A percentile compares a stretch with the other conserved stretches of the same genome.
These are phyloP conservation scores for Nothocercus julius DNA, from an alignment of 2,113 vertebrate species.

Conservation along the genomic window DNA sequence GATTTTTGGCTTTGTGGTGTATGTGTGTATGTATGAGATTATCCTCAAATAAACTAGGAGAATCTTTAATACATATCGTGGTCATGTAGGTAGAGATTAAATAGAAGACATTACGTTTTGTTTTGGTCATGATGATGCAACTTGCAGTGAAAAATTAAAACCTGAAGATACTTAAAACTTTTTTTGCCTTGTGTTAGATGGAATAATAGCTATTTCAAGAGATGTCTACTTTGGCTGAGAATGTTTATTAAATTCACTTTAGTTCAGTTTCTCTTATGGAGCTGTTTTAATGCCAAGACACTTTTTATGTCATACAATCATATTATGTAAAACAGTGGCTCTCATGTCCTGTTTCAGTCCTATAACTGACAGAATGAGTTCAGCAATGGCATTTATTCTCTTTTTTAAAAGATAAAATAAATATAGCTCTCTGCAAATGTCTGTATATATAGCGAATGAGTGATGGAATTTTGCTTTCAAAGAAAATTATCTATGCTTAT, in stretches of 20 bases:
- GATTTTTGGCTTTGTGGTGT: background rate
- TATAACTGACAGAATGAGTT: slow-evolving; percentile 25
- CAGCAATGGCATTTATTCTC: background rate
- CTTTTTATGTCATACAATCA: background rate
- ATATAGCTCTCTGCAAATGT: background rate
- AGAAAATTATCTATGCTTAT: background rate
- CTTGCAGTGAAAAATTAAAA: background rate
- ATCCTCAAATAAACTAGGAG: background rate
- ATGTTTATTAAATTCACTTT: background rate
- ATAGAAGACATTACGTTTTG: background rate
- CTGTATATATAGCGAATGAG: background rate
- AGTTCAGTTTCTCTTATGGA: background rate
- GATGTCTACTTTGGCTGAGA: background rate
- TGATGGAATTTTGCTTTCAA: background rate
- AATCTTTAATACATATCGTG: background rate
- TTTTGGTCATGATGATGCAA: background rate
- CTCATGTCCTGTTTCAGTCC: background rate
- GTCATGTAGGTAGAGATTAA: background rate
- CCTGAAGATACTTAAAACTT: background rate
- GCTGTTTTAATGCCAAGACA: background rate
- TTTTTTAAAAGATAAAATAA: slow-evolving; percentile 29
- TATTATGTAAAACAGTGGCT: background rate
- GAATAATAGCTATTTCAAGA: background rate
- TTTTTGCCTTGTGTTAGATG: background rate
- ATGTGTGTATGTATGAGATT: background rate